These are phyloP conservation scores for Pungitius pungitius DNA, from an alignment of 2,113 vertebrate genomes.

Conservation along the genomic window DNA sequence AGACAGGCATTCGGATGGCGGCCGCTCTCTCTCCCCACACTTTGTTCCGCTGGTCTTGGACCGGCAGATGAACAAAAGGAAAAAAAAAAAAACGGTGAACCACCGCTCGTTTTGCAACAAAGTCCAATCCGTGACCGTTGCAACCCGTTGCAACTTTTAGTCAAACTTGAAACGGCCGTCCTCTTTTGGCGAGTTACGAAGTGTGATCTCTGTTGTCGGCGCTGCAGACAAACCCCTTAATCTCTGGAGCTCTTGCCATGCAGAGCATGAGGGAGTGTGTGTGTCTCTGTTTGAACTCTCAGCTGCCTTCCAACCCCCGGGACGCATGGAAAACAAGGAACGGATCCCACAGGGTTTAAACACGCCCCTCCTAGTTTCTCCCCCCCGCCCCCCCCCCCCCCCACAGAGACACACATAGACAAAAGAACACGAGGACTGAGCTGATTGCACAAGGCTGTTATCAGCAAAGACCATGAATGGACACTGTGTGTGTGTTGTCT, in stretches of 20 bases:
- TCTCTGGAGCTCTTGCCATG: slow-evolving; percentile 76
- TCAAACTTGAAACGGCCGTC: too few relatives aligned
- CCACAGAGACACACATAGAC: slow-evolving; percentile 51
- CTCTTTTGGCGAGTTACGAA: slow-evolving; percentile 65
- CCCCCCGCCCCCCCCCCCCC: slow-evolving; percentile 7
- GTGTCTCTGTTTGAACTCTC: slow-evolving; percentile 78
- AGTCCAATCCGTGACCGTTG: slow-evolving; percentile 31
- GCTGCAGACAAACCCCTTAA: slow-evolving; percentile 76
- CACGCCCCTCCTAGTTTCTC: slow-evolving; percentile 60
- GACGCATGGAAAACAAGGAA: slow-evolving; percentile 79
- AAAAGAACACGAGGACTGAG: slow-evolving; percentile 32
- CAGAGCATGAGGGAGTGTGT: slow-evolving; percentile 73
- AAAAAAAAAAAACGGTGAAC: slow-evolving; percentile 48
- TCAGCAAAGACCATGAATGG: slow-evolving; percentile 52
- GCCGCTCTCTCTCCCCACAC: slow-evolving; percentile 38
- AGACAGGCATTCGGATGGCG: slow-evolving; percentile 31
- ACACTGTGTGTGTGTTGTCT: slow-evolving; percentile 39
- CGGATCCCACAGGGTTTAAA: slow-evolving; percentile 65
- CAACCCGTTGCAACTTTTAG: too few relatives aligned
- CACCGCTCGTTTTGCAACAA: slow-evolving; percentile 36
- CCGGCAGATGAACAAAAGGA: slow-evolving; percentile 36
- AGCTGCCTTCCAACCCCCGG: slow-evolving; percentile 75
- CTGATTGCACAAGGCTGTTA: slow-evolving; percentile 47
- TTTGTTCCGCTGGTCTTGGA: slow-evolving; percentile 37
- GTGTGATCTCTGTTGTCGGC: slow-evolving; percentile 64